These are phyloP conservation scores for Sparus aurata DNA, from an alignment of 2,797 vertebrate genomes.

Conservation along the genomic window DNA sequence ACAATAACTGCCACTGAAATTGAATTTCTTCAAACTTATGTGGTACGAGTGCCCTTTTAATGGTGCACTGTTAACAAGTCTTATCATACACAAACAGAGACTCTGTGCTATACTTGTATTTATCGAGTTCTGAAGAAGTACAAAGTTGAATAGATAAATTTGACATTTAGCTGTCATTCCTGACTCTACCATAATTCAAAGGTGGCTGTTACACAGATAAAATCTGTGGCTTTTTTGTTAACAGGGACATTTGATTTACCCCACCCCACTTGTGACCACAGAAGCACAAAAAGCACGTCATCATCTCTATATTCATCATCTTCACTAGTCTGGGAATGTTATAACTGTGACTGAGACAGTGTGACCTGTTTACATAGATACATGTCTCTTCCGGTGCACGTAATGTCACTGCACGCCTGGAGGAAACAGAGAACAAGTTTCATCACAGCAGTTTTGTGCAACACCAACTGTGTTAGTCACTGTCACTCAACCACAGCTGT, in stretches of 20 bases:
- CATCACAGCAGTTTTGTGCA: slow-evolving; percentile 42
- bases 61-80: slow-evolving; percentile 12
- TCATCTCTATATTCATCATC: not conserved
- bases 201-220: not conserved
- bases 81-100: not conserved
- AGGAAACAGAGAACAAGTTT: slow-evolving; percentile 49
- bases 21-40: not conserved
- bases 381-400: slow-evolving; percentile 31
- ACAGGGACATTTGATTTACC: not conserved
- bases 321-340: slow-evolving; percentile 24
- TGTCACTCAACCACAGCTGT: slow-evolving; percentile 36
- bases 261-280: not conserved
- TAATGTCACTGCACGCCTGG: slow-evolving; percentile 20
- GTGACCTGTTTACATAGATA: slow-evolving; percentile 25
- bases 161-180: not conserved
- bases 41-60: not conserved
- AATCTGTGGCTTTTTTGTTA: not conserved
- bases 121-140: not conserved
- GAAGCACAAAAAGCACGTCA: not conserved
- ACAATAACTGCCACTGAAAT: slow-evolving; percentile 22
- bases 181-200: not conserved
- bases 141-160: not conserved
- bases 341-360: not conserved
- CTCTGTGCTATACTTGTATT: not conserved
- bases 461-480: slow-evolving; percentile 43